phyloP scores from a whole-genome alignment of 53 echinoderm and acorn worm species.

The Holothuria scabra region DNA sequence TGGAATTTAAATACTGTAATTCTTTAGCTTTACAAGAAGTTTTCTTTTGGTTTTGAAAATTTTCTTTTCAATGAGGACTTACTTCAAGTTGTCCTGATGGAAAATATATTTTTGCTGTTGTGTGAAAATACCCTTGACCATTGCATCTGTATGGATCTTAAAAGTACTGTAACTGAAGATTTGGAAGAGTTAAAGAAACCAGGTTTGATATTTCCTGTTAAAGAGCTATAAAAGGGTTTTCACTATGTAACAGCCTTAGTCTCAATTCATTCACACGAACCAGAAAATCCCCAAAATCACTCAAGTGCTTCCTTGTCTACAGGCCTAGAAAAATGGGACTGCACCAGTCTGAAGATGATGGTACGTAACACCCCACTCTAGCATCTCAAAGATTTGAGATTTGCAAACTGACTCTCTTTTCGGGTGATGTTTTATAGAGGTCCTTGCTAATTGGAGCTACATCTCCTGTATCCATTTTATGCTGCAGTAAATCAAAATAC shows the following conservation, averaged over 20 bases:
- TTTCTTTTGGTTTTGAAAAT: too few species aligned
- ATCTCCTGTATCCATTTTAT: constrained; percentile 9
- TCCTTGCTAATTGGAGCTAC: neutral
- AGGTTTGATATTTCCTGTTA: constrained; percentile 12
- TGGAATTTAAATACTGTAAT: too few species aligned
- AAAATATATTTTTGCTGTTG: too few species aligned
- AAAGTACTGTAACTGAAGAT: constrained; percentile 36
- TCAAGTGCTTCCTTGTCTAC: constrained; percentile 31
- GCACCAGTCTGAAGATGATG: constrained; percentile 47
- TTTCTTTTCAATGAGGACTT: too few species aligned
- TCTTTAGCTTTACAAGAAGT: too few species aligned
- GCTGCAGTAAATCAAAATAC: neutral
- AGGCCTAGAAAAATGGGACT: constrained; percentile 48
- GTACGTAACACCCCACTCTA: constrained; percentile 35
- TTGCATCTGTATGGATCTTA: constrained; percentile 57
- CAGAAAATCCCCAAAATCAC: constrained; percentile 41
- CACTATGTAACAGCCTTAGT: constrained; percentile 5
- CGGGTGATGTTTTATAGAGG: constrained; percentile 1
- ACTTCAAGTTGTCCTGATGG: neutral
- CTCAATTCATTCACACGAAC: constrained; percentile 50
- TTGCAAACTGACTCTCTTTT: neutral
- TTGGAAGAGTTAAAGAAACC: constrained; percentile 40
- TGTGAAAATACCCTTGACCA: constrained; percentile 44
- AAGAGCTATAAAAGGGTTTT: constrained; percentile 13
- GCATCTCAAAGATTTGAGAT: constrained; percentile 1